These are phyloP conservation scores for Girardinus metallicus DNA, from an alignment of 2,797 vertebrate genomes.

Conservation along the genomic window DNA sequence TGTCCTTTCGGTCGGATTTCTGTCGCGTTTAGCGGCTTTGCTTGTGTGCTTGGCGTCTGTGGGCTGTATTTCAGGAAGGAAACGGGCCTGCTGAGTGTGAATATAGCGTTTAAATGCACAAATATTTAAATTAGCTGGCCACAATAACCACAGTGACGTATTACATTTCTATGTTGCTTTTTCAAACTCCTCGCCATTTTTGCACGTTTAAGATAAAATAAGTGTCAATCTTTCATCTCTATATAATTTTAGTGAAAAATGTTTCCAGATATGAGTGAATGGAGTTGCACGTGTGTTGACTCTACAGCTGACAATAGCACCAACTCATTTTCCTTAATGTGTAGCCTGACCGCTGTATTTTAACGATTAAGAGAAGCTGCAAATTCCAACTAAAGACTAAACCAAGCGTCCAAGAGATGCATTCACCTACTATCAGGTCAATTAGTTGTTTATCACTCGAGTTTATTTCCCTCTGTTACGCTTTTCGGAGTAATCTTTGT, in stretches of 20 bases:
- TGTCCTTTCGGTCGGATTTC: not conserved
- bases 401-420: not conserved
- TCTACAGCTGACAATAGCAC: slow-evolving; percentile 49
- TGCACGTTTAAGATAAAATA: not conserved
- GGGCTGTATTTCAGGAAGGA: slow-evolving; percentile 22
- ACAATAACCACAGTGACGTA: too few species aligned
- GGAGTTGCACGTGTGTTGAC: slow-evolving; percentile 62
- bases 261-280: slow-evolving; percentile 30
- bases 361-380: not conserved
- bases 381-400: not conserved
- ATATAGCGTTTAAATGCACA: slow-evolving; percentile 19
- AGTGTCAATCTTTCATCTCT: not conserved
- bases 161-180: too few species aligned
- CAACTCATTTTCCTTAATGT: not conserved
- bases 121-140: slow-evolving; percentile 22
- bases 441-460: slow-evolving; percentile 49
- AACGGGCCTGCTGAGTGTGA: slow-evolving; percentile 62
- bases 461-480: slow-evolving; percentile 48
- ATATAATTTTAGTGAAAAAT: too few species aligned
- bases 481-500: slow-evolving; percentile 14
- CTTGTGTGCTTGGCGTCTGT: slow-evolving; percentile 23
- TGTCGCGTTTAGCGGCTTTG: slow-evolving; percentile 26
- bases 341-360: not conserved
- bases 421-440: not conserved
- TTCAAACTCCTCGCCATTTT: not conserved